Percentiles rank a stretch among this genome's conserved stretches.
Evolutionary conservation across 2,113 vertebrate species (phyloP).

Genomic region (Sitta europaea): DNA sequence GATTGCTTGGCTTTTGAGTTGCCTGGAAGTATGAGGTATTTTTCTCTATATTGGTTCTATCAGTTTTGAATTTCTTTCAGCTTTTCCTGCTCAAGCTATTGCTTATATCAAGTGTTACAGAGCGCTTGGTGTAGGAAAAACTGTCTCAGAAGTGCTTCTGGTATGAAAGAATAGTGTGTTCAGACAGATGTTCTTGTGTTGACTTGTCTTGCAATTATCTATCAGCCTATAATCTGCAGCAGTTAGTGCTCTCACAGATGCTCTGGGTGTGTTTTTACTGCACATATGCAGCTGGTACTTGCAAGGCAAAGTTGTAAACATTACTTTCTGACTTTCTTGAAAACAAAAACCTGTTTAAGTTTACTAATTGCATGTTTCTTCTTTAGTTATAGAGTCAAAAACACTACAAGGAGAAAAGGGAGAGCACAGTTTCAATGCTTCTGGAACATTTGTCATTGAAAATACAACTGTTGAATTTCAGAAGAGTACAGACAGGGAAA

Average conservation of each 20-base stretch:
- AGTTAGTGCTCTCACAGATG: not conserved
- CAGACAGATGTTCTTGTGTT: conserved; percentile 1
- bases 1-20: not conserved
- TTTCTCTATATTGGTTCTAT: not conserved
- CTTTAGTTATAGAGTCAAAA: conserved; percentile 85
- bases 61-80: not conserved
- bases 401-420: conserved; percentile 80
- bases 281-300: not conserved
- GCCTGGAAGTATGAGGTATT: not conserved
- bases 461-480: conserved; percentile 89
- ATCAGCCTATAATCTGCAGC: not conserved
- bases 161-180: not conserved
- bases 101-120: not conserved
- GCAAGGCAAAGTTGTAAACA: not conserved
- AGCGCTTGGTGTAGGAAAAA: not conserved
- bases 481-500: conserved; percentile 79
- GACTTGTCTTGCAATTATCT: not conserved
- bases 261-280: not conserved
- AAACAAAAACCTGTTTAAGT: not conserved
- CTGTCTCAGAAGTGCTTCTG: not conserved
- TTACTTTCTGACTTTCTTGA: not conserved
- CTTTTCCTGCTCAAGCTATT: not conserved
- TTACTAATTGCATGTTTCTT: not conserved
- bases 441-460: conserved; percentile 79
- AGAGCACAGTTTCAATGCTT: conserved; percentile 75